Percentiles rank a stretch among this genome's conserved stretches.
Evolutionary conservation across 2,113 vertebrate species (phyloP).

Genomic region (Rhinolophus ferrumequinum): DNA sequence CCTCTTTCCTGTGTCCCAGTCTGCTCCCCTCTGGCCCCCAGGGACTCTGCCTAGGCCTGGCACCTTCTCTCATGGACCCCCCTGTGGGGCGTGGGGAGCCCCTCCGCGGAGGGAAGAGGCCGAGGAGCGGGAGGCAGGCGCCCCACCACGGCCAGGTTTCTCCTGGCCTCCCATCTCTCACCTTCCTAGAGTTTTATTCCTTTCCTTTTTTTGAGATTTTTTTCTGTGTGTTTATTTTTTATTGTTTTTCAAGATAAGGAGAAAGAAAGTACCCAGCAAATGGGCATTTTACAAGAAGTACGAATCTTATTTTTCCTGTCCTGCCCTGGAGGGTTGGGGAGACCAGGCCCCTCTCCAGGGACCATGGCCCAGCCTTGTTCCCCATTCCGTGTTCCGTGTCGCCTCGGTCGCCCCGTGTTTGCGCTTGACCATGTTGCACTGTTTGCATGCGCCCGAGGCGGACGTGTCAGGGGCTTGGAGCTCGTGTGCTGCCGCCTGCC

Average conservation of each 20-base stretch:
- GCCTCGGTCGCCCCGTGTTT: constrained; percentile 85
- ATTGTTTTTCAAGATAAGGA: constrained; percentile 85
- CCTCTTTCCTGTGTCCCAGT: constrained; percentile 64
- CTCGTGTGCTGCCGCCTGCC: constrained; percentile 89
- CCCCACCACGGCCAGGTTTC: background rate
- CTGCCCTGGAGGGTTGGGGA: constrained; percentile 74
- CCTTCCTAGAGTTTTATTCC: constrained; percentile 76
- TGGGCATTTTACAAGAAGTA: constrained; percentile 89
- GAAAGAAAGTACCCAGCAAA: constrained; percentile 77
- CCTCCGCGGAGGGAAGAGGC: background rate
- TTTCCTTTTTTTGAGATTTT: constrained; percentile 73
- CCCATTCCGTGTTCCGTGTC: constrained; percentile 57
- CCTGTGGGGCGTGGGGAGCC: background rate
- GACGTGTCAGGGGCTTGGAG: constrained; percentile 95
- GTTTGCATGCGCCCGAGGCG: constrained; percentile 95
- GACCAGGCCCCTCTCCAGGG: constrained; percentile 56
- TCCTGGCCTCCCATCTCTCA: background rate
- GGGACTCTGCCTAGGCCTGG: background rate
- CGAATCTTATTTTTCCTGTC: constrained; percentile 88
- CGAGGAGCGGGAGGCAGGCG: background rate
- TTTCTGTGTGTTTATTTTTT: constrained; percentile 80
- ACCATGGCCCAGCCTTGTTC: constrained; percentile 62
- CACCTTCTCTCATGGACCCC: constrained; percentile 55
- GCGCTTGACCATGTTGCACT: constrained; percentile 87
- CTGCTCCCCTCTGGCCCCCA: constrained; percentile 43